Base-by-base conservation (phyloP, 2,797 vertebrate species). In the Mormyrus proboscirostris region DNA sequence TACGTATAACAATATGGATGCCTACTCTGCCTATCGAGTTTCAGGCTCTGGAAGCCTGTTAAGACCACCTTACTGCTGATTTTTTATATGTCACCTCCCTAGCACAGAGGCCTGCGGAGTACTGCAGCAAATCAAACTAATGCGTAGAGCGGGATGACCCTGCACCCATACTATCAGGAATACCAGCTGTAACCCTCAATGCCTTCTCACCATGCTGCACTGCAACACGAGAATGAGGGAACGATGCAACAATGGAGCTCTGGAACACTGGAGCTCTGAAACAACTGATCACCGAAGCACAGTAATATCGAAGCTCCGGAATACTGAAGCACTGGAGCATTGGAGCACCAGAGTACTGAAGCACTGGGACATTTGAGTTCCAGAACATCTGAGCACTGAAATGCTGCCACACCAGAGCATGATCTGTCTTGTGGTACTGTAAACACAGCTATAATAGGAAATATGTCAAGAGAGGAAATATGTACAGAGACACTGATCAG, bases 91-190 rank as follows among this genome's bases (percentile, higher is more conserved):
- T 89, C 86, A 90, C 76, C 88, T 86, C 76, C 29, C 9, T 59
- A 76, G 86, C 51, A 29, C 83, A 85, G 88, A 88, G 12, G 29
- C 69, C 25, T 73, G 12, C 1, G 69, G 87, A 88, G 83, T 57
- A 87, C n/a, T 10, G 88, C 83, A 91, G 88, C 90, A 91, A 88
- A 88, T 89, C 19, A 59, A 22, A 59, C n/a, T 59, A 65, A 57
- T 38, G 53, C 4, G 89, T 91, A 92, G 69, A 73, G 10, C 0
- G n/a, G 33, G 92, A 92, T 90, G 89, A 87, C 73, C 88, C 91
- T 91, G 92, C 87, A 87, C 5, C 38, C 33, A 16, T 47, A 44
- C 55, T 9, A 62, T 86, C 84, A 86, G 84, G 84, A 86, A 86
- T 55, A 55, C 22, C 25, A 16, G 51, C 50, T 86, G 25, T 41